Conservation (phyloP, 2,113 vertebrate genomes). For the Sorex araneus region DNA sequence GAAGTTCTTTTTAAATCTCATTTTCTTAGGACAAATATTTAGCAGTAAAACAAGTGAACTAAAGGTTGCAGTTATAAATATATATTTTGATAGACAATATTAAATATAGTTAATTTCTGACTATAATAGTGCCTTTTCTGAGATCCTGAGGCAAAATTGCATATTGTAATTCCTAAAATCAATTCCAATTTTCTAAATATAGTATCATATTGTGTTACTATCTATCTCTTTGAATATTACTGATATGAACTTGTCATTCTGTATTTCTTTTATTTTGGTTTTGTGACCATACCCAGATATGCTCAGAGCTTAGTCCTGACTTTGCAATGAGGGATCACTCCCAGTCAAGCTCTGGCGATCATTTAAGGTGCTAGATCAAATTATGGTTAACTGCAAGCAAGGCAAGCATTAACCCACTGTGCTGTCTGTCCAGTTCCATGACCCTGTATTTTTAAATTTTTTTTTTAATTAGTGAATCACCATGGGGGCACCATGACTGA, state of each 20-base stretch:
- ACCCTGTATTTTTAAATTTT: not conserved
- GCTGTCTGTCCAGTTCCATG: no score
- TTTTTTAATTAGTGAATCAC: no score
- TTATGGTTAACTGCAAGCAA: no score
- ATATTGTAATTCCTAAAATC: not conserved
- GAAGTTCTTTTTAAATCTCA: not conserved
- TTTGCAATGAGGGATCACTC: no score
- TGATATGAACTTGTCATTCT: not conserved
- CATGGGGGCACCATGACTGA: no score
- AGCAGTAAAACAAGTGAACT: constrained; percentile 5
- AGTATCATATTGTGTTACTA: not conserved
- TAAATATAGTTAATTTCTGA: not conserved
- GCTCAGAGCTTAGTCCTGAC: no score
- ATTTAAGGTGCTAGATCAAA: no score
- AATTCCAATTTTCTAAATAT: not conserved
- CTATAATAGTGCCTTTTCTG: not conserved
- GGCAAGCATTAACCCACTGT: no score
- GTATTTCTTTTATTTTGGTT: no score
- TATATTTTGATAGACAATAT: not conserved
- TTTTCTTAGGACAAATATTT: constrained; percentile 35
- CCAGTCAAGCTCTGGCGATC: no score
- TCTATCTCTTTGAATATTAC: not conserved
- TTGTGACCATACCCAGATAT: no score
- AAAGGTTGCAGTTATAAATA: not conserved
- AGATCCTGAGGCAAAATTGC: not conserved